Conservation (phyloP, 2,888 invertebrate species). For the Xestobium rufovillosum region DNA sequence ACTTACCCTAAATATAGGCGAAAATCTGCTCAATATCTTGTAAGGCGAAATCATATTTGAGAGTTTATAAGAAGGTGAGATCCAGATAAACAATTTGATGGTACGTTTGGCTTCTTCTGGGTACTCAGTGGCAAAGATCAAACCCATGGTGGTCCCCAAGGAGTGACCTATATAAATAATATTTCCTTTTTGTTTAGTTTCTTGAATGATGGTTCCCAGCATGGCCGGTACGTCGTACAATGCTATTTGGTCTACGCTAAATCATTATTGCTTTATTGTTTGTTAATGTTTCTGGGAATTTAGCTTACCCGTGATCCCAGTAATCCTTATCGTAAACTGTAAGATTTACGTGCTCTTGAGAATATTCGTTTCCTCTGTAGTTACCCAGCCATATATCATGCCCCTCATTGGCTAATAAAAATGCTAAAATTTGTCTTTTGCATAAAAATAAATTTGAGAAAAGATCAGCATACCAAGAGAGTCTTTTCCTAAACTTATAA, state of each 20-base stretch:
- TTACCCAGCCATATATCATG: constrained; percentile 52
- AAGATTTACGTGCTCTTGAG: constrained; percentile 33
- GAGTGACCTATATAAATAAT: constrained; percentile 52
- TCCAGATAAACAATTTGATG: constrained; percentile 45
- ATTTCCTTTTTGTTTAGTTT: constrained; percentile 33
- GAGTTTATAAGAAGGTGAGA: constrained; percentile 52
- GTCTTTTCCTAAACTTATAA: constrained; percentile 33
- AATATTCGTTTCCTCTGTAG: constrained; percentile 37
- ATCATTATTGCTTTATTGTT: too few species aligned
- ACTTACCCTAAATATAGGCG: not conserved
- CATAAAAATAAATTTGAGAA: too few species aligned
- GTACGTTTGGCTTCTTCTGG: constrained; percentile 50
- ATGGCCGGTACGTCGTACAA: constrained; percentile 51
- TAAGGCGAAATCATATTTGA: constrained; percentile 53
- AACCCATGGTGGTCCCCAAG: constrained; percentile 51
- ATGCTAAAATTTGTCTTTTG: too few species aligned
- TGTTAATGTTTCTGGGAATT: constrained; percentile 5
- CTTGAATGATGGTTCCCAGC: constrained; percentile 47
- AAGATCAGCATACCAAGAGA: constrained; percentile 36
- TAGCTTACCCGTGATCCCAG: constrained; percentile 36
- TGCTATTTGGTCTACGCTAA: constrained; percentile 53
- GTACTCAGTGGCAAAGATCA: constrained; percentile 48
- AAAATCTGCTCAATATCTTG: constrained; percentile 42
- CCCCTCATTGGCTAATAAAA: constrained; percentile 46
- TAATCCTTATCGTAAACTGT: constrained; percentile 32